phyloP scores from a whole-genome alignment of 2,113 vertebrate genomes.

The Parotia lawesii region DNA sequence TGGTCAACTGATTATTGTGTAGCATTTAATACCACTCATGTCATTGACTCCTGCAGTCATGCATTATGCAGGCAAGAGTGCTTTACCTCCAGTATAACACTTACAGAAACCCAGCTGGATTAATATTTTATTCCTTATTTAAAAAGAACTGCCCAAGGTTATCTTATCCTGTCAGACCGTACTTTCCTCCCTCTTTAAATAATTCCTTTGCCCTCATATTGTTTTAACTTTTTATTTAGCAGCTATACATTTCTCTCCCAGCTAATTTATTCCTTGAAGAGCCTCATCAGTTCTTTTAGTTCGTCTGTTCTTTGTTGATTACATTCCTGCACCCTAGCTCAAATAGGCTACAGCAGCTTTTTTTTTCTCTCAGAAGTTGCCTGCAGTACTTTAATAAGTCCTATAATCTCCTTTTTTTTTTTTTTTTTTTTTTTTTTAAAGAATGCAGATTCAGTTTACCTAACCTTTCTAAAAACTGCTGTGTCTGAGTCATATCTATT shows the following conservation, averaged over 20 bases:
- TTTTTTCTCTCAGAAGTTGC: neutral
- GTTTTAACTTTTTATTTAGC: constrained; percentile 52
- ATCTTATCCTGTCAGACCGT: constrained; percentile 15
- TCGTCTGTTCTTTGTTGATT: constrained; percentile 37
- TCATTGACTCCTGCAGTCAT: neutral
- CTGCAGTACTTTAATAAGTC: constrained; percentile 28
- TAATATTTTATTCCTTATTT: constrained; percentile 39
- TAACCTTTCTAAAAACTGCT: constrained; percentile 42
- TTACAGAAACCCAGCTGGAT: neutral
- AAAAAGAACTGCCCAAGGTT: constrained; percentile 30
- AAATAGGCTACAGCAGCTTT: neutral
- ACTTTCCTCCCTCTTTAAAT: neutral
- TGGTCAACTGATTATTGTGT: neutral
- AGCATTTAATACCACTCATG: neutral
- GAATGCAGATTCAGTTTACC: constrained; percentile 51
- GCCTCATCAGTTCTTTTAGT: neutral
- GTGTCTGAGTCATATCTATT: constrained; percentile 52
- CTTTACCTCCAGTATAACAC: neutral
- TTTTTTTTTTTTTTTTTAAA: neutral
- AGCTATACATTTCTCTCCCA: constrained; percentile 20
- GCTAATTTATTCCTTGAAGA: constrained; percentile 46
- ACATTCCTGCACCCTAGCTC: constrained; percentile 21
- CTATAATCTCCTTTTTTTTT: neutral
- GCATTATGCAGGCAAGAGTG: neutral
- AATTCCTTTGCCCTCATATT: constrained; percentile 23